phyloP scores from a whole-genome alignment of 2,113 vertebrate species.

The Hirundichthys speculiger region DNA sequence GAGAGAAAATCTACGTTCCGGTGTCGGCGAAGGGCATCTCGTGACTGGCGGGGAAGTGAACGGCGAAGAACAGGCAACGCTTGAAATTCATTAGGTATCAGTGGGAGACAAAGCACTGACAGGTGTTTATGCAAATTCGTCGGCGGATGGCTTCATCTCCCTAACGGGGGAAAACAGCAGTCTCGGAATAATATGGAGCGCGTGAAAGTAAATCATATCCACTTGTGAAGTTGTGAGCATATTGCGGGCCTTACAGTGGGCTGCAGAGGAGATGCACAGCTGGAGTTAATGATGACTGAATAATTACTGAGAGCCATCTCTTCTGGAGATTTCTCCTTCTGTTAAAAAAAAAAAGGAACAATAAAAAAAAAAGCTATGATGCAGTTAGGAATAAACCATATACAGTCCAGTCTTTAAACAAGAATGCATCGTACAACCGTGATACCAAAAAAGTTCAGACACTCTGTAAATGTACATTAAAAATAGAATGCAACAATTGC shows the following conservation, averaged over 20 bases:
- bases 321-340: neutral
- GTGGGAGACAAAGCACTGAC: slow-evolving; percentile 78
- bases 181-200: slow-evolving; percentile 54
- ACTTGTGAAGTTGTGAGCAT: slow-evolving; percentile 55
- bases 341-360: too few species aligned
- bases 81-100: slow-evolving; percentile 77
- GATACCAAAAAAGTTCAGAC: too few species aligned
- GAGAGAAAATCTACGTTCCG: slow-evolving; percentile 24
- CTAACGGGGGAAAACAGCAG: slow-evolving; percentile 73
- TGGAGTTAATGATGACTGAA: slow-evolving; percentile 31
- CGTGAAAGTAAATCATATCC: slow-evolving; percentile 62
- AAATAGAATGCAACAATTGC: too few species aligned
- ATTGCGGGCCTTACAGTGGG: slow-evolving; percentile 26
- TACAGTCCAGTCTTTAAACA: too few species aligned
- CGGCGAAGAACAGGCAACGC: slow-evolving; percentile 58
- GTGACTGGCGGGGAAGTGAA: slow-evolving; percentile 50
- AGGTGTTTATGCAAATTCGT: slow-evolving; percentile 82
- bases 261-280: slow-evolving; percentile 2
- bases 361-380: too few species aligned
- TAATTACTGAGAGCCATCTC: slow-evolving; percentile 16
- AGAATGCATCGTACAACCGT: too few species aligned
- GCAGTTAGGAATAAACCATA: too few species aligned
- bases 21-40: slow-evolving; percentile 37
- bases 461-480: too few species aligned
- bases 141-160: slow-evolving; percentile 68